A percentile compares a stretch with the other conserved stretches of the same genome.
Evolutionary conservation across 2,113 vertebrate species (phyloP).

Genomic region (Tor tambroides): DNA sequence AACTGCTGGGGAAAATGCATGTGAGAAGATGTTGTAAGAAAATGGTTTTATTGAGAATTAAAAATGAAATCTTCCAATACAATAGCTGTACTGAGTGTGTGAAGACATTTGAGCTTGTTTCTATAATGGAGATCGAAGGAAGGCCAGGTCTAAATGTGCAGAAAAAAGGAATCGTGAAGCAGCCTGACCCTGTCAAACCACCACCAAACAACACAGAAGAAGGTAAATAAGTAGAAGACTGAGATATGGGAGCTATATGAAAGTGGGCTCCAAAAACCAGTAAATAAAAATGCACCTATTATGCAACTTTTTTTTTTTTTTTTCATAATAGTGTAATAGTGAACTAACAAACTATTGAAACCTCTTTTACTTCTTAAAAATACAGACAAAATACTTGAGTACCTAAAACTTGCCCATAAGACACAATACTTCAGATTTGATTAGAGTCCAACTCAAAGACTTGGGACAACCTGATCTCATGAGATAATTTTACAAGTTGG

Average conservation of each 20-base stretch:
- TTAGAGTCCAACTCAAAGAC: not conserved
- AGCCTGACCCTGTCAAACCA: constrained; percentile 36
- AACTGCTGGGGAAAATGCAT: not conserved
- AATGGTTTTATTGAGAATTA: not conserved
- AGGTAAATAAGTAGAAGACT: constrained; percentile 22
- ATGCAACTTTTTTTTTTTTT: not conserved
- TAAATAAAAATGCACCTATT: not conserved
- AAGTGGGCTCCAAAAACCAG: not conserved
- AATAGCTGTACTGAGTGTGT: not conserved
- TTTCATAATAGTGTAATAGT: not conserved
- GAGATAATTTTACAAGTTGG: not conserved
- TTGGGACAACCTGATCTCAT: not conserved
- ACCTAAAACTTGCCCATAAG: not conserved
- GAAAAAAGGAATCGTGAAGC: not conserved
- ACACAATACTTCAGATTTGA: not conserved
- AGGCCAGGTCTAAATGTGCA: not conserved
- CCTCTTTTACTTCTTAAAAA: not conserved
- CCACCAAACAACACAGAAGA: constrained; percentile 32
- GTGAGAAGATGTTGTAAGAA: not conserved
- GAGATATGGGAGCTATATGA: not conserved
- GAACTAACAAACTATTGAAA: not conserved
- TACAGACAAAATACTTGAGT: not conserved
- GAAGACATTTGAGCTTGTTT: not conserved
- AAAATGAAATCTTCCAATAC: not conserved
- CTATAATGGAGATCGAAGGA: constrained; percentile 24